phyloP scores from a whole-genome alignment of 2,888 invertebrate genomes.

The Fragum sueziense region DNA sequence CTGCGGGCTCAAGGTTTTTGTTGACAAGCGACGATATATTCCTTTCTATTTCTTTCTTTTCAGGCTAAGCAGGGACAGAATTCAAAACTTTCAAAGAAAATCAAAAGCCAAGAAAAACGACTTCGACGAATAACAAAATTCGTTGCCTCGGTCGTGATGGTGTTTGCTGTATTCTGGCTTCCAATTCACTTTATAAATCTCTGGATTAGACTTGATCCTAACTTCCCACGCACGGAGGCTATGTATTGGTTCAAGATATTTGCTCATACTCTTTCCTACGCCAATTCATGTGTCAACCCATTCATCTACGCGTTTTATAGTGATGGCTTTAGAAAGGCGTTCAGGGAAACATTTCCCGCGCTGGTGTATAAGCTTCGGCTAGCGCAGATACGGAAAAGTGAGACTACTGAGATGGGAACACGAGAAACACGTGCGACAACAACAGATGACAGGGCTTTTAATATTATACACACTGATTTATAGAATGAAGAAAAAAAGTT shows the following conservation, averaged over 20 bases:
- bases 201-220: slow-evolving; percentile 63
- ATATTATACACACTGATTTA: slow-evolving; percentile 7
- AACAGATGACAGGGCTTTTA: slow-evolving; percentile 11
- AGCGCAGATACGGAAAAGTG: background rate
- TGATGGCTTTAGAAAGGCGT: slow-evolving; percentile 77
- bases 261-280: slow-evolving; percentile 77
- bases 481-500: no score
- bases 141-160: slow-evolving; percentile 75
- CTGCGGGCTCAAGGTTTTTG: no score
- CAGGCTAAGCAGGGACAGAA: slow-evolving; percentile 9
- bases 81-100: slow-evolving; percentile 39
- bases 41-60: background rate
- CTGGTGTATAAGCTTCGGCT: slow-evolving; percentile 59
- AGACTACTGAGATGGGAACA: slow-evolving; percentile 16
- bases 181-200: slow-evolving; percentile 76
- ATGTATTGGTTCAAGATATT: slow-evolving; percentile 70
- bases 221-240: slow-evolving; percentile 66
- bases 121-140: slow-evolving; percentile 72
- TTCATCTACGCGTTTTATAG: slow-evolving; percentile 79
- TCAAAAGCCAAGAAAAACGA: slow-evolving; percentile 56
- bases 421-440: slow-evolving; percentile 11
- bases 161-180: slow-evolving; percentile 78
- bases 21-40: no score
- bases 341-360: slow-evolving; percentile 71
- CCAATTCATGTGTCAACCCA: slow-evolving; percentile 78